Conservation (phyloP, 2,888 invertebrate genomes). For the Keiferia lycopersicella region DNA sequence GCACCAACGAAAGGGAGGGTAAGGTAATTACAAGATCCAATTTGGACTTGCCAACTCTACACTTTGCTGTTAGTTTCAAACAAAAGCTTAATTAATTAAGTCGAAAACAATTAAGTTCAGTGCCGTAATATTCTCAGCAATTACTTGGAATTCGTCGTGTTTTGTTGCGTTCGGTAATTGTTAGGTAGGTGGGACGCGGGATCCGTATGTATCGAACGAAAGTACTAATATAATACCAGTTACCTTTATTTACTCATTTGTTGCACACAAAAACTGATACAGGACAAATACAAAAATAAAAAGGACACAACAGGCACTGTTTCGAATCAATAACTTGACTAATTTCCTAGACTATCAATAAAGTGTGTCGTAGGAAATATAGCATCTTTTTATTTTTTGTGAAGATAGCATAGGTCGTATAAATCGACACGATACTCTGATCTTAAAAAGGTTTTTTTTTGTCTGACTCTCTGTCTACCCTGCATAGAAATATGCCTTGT, state of each 20-base stretch:
- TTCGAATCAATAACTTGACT: no score
- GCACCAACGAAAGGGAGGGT: slow-evolving; percentile 76
- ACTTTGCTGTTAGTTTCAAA: slow-evolving; percentile 82
- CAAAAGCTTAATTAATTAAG: slow-evolving; percentile 82
- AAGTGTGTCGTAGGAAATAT: no score
- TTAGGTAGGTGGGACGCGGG: slow-evolving; percentile 66
- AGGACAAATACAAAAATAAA: no score
- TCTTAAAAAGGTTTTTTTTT: no score
- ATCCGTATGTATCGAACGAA: slow-evolving; percentile 72
- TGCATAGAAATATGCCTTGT: background rate
- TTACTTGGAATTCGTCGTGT: slow-evolving; percentile 78
- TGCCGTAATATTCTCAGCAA: slow-evolving; percentile 80
- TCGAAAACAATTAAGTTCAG: slow-evolving; percentile 81
- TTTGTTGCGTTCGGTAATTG: slow-evolving; percentile 76
- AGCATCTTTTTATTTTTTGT: no score
- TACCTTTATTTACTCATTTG: no score
- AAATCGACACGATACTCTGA: no score
- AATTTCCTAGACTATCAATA: no score
- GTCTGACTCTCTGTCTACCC: no score
- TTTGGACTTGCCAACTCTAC: slow-evolving; percentile 82
- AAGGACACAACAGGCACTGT: no score
- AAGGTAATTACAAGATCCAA: slow-evolving; percentile 82
- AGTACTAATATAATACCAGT: slow-evolving; percentile 54
- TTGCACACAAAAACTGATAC: no score
- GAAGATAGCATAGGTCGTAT: no score